A percentile compares a stretch with the other conserved stretches of the same genome.
These are phyloP conservation scores for Chaetura pelagica DNA, from an alignment of 2,113 vertebrate species.

Conservation along the genomic window DNA sequence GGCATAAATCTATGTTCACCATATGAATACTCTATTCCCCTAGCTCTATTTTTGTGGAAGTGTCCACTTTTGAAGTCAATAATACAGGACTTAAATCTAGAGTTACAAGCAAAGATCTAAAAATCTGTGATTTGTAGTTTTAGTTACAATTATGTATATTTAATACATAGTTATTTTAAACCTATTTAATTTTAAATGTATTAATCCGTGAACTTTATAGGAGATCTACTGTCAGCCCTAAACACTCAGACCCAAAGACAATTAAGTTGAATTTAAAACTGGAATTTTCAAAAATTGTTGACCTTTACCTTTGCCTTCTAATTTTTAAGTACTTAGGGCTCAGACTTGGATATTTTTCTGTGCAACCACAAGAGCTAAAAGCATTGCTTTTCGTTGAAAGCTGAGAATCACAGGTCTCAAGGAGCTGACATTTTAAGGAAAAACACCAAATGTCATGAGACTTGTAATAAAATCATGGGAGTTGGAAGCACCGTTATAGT, in stretches of 20 bases:
- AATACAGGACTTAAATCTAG: background rate
- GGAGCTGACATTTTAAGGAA: background rate
- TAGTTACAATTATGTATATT: background rate
- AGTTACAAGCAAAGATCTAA: background rate
- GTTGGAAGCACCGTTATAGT: background rate
- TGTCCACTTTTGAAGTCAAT: background rate
- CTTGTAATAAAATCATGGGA: background rate
- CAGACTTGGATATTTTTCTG: background rate
- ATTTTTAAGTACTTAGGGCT: background rate
- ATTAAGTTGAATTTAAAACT: background rate
- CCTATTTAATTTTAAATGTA: background rate
- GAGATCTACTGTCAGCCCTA: background rate
- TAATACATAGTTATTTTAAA: background rate
- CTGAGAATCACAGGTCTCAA: slow-evolving; percentile 8
- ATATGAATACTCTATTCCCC: background rate
- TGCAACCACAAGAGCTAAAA: background rate
- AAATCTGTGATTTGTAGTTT: background rate
- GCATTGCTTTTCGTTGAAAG: background rate
- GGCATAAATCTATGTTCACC: background rate
- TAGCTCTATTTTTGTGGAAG: background rate
- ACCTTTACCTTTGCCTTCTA: background rate
- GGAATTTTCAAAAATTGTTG: background rate
- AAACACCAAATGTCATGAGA: background rate
- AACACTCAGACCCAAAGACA: background rate
- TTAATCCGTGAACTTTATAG: background rate